Evolutionary conservation across 2,888 invertebrate species (phyloP).

Genomic region (Adelphocoris suturalis): DNA sequence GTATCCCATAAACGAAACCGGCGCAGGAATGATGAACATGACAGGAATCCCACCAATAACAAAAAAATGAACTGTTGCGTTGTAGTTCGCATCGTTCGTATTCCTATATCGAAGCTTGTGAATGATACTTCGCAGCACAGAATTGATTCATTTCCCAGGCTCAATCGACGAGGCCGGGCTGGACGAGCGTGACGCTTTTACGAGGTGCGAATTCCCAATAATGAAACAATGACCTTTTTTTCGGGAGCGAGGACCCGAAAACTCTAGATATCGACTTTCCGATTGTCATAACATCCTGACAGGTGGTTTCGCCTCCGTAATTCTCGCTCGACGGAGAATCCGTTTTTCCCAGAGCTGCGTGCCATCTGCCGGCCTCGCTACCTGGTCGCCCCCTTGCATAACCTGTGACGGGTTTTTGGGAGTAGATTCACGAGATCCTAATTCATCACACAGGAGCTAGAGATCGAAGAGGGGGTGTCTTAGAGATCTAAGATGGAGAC

Average conservation of each 20-base stretch:
- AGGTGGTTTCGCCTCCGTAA: constrained; percentile 28
- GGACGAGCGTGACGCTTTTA: neutral
- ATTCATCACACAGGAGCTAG: neutral
- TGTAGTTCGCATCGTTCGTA: too few relatives aligned
- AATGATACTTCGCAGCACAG: too few relatives aligned
- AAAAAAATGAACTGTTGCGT: too few relatives aligned
- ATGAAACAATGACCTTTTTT: neutral
- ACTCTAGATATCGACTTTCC: neutral
- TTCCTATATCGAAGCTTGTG: too few relatives aligned
- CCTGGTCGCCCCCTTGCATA: constrained; percentile 34
- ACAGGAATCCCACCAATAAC: too few relatives aligned
- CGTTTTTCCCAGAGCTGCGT: constrained; percentile 34
- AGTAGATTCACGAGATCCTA: constrained; percentile 19
- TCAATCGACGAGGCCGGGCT: too few relatives aligned
- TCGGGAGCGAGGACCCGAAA: neutral
- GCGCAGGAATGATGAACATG: too few relatives aligned
- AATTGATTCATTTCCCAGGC: too few relatives aligned
- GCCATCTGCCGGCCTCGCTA: constrained; percentile 50
- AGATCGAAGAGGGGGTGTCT: neutral
- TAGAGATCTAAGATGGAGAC: too few relatives aligned
- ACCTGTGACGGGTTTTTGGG: constrained; percentile 33
- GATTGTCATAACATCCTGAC: constrained; percentile 64
- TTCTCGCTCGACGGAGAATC: neutral
- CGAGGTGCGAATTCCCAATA: constrained; percentile 2
- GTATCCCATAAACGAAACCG: too few relatives aligned